phyloP scores from a whole-genome alignment of 2,113 vertebrate species.

The Caranx melampygus region DNA sequence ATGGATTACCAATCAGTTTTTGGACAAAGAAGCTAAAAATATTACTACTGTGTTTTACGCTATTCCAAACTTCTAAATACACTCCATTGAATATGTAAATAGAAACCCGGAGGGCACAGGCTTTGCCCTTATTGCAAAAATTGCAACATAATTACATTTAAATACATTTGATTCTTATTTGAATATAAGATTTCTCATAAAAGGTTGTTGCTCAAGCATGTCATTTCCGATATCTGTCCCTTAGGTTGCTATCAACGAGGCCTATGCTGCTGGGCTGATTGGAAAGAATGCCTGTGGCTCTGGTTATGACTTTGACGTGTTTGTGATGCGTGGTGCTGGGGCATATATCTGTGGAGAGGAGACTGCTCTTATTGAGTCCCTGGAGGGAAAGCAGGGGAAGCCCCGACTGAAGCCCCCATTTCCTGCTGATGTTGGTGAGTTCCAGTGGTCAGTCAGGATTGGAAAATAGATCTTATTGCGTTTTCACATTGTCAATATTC shows the following conservation, averaged over 20 bases:
- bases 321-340: slow-evolving; percentile 93
- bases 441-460: not conserved
- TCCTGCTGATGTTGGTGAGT: slow-evolving; percentile 90
- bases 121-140: not conserved
- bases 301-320: slow-evolving; percentile 94
- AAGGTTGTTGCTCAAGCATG: too few species aligned
- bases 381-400: slow-evolving; percentile 98
- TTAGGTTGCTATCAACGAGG: slow-evolving; percentile 91
- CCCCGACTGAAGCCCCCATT: slow-evolving; percentile 97
- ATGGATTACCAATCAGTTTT: not conserved
- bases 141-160: too few species aligned
- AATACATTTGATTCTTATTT: too few species aligned
- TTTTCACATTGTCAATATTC: not conserved
- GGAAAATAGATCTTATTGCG: not conserved
- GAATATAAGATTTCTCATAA: too few species aligned
- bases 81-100: not conserved
- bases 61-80: not conserved
- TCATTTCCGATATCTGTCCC: slow-evolving; percentile 9
- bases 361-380: slow-evolving; percentile 96
- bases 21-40: not conserved
- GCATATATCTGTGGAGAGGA: slow-evolving; percentile 99
- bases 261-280: slow-evolving; percentile 93
- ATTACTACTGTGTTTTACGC: too few species aligned
- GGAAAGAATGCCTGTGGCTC: slow-evolving; percentile 91
- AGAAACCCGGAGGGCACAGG: not conserved